Evolutionary conservation across 2,888 invertebrate genomes (phyloP).

Genomic region (Tillus elongatus): DNA sequence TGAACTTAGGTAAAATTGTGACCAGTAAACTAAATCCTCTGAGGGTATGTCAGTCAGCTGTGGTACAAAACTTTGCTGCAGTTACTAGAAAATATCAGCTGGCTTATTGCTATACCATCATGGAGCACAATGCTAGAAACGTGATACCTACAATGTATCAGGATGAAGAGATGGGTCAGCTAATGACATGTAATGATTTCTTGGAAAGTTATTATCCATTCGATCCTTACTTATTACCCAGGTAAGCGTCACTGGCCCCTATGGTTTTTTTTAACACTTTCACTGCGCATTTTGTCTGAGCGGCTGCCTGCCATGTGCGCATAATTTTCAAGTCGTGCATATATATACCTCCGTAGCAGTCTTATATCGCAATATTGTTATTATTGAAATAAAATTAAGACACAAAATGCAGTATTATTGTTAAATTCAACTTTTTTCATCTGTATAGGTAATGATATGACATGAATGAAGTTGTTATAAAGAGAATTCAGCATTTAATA

Average conservation of each 20-base stretch:
- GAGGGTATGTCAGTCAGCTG: constrained; percentile 65
- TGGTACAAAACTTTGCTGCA: constrained; percentile 72
- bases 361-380: no score
- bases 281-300: no score
- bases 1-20: constrained; percentile 79
- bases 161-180: constrained; percentile 40
- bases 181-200: constrained; percentile 37
- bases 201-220: constrained; percentile 74
- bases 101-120: constrained; percentile 83
- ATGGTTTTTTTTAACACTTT: no score
- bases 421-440: no score
- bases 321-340: no score
- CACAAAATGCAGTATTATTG: no score
- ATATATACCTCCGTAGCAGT: no score
- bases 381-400: no score
- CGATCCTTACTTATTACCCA: constrained; percentile 72
- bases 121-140: constrained; percentile 71
- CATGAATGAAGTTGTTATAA: no score
- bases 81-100: constrained; percentile 78
- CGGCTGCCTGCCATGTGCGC: no score
- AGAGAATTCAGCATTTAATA: no score
- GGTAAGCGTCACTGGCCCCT: constrained; percentile 39
- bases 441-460: no score
- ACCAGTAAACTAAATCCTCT: constrained; percentile 83
- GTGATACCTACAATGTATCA: constrained; percentile 50